Conservation (phyloP, 2,888 invertebrate genomes). For the Cheilosia soror region DNA sequence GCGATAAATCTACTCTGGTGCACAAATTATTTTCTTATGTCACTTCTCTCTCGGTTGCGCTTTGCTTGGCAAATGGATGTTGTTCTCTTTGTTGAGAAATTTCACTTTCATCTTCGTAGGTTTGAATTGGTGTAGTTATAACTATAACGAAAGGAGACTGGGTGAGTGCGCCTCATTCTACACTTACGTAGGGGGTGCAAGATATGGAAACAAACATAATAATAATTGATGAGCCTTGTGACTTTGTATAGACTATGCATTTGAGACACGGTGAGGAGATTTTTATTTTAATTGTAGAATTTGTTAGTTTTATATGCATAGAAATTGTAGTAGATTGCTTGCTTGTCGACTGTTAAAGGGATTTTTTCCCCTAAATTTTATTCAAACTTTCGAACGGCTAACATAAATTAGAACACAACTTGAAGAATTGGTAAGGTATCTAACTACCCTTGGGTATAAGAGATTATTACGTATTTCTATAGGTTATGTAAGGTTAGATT, state of each 20-base stretch:
- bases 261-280: not conserved
- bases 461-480: too few relatives aligned
- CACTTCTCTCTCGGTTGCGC: constrained; percentile 38
- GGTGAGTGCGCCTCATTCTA: constrained; percentile 20
- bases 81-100: constrained; percentile 42
- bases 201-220: constrained; percentile 1
- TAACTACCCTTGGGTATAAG: too few relatives aligned
- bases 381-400: too few relatives aligned
- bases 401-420: too few relatives aligned
- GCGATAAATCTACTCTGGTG: constrained; percentile 60
- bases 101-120: constrained; percentile 68
- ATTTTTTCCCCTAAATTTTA: too few relatives aligned
- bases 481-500: too few relatives aligned
- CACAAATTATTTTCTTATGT: constrained; percentile 72
- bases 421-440: too few relatives aligned
- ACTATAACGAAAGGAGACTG: not conserved
- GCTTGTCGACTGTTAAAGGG: too few relatives aligned
- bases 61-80: constrained; percentile 10
- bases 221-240: constrained; percentile 59
- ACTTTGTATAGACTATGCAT: constrained; percentile 36
- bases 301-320: not conserved
- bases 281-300: not conserved
- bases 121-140: constrained; percentile 36
- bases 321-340: not conserved
- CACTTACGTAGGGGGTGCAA: constrained; percentile 8